phyloP scores from a whole-genome alignment of 2,888 invertebrate species.

The Troilus luridus region DNA sequence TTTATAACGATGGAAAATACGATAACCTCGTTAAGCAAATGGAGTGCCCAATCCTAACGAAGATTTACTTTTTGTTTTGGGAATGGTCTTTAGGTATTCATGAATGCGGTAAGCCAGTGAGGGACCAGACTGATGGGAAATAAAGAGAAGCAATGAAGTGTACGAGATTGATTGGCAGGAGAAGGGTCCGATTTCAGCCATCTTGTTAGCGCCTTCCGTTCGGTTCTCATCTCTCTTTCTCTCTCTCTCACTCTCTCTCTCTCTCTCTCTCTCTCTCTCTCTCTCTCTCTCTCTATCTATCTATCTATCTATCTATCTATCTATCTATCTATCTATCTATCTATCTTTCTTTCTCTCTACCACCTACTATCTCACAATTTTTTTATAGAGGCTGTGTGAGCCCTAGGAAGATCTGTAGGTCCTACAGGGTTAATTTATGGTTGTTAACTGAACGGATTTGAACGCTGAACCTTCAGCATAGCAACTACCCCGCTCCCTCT shows the following conservation, averaged over 20 bases:
- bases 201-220: not conserved
- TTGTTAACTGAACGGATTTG: too few species aligned
- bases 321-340: too few species aligned
- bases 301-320: too few species aligned
- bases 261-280: not conserved
- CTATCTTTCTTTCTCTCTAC: too few species aligned
- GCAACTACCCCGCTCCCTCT: too few species aligned
- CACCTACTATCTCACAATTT: too few species aligned
- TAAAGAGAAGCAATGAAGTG: slow-evolving; percentile 13
- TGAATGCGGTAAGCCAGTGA: not conserved
- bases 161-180: not conserved
- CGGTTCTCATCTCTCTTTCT: slow-evolving; percentile 25
- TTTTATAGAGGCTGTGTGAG: too few species aligned
- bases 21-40: not conserved
- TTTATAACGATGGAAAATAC: not conserved
- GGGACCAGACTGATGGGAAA: not conserved
- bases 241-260: slow-evolving; percentile 43
- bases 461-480: too few species aligned
- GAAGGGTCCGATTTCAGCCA: not conserved
- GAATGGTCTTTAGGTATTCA: not conserved
- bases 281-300: too few species aligned
- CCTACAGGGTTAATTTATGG: too few species aligned
- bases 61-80: not conserved
- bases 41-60: not conserved
- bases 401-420: too few species aligned